Percentiles rank a stretch among this genome's conserved stretches.
Conservation (phyloP, 2,888 invertebrate genomes). For the Perdita meconis region DNA sequence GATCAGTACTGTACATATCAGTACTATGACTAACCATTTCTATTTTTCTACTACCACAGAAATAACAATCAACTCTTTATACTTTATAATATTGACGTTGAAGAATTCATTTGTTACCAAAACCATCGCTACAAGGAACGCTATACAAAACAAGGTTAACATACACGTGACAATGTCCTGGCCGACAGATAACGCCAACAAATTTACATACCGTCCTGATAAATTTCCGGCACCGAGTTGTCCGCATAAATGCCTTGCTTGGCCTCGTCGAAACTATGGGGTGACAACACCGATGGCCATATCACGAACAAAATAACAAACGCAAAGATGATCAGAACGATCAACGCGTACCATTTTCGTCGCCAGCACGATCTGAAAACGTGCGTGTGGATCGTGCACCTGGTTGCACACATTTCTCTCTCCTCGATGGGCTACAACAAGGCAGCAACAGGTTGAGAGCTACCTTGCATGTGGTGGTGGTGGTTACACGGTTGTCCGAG, state of each 20-base stretch:
- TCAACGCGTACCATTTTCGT: conserved; percentile 13
- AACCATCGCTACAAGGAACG: background rate
- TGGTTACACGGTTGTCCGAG: background rate
- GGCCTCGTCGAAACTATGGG: background rate
- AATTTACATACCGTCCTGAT: conserved; percentile 47
- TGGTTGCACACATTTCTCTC: conserved; percentile 20
- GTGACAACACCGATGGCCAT: background rate
- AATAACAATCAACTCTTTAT: too few species aligned
- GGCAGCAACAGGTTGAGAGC: conserved; percentile 28
- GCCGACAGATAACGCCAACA: background rate
- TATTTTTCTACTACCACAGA: too few species aligned
- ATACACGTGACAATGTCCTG: background rate
- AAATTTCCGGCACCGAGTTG: conserved; percentile 2
- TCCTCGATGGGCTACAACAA: background rate
- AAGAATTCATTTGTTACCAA: background rate
- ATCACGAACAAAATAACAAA: background rate
- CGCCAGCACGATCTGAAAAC: background rate
- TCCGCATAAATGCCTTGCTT: conserved; percentile 16
- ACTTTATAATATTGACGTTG: too few species aligned
- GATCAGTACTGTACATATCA: too few species aligned
- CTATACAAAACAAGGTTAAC: background rate
- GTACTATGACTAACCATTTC: too few species aligned
- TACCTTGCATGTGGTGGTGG: conserved; percentile 5
- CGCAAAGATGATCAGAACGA: background rate
- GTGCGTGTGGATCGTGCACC: background rate